Evolutionary conservation across 2,113 vertebrate genomes (phyloP), one percentile per base, ranked within the genome.

Genomic region (Megaceryle maxima): DNA sequence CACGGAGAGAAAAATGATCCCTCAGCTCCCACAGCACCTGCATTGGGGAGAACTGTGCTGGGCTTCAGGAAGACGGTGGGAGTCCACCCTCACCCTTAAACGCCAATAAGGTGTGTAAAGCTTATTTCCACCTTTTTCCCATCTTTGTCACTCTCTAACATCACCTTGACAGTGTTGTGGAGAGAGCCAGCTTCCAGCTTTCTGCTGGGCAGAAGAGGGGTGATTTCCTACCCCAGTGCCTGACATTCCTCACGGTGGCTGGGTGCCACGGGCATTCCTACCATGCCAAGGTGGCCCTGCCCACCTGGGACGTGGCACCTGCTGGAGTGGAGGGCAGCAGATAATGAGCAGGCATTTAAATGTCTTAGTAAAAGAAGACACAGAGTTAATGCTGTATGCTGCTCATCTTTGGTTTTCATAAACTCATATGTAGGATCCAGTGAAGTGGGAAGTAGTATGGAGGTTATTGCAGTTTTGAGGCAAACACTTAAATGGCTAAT

Each of bases 401-500:
- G 81, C 87, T 76, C 76, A 8, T 57, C 86, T 78, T 79, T 6
- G 2, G 6, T 83, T 95, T 91, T 84, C 88, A 66, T 87, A 66
- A 84, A 84, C 66, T 82, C 74, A 21, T n/a, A 6, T 41, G 25
- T 26, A 35, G 56, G 46, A 91, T 80, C 43, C 75, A 48, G 35
- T 63, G 87, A 66, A 85, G 76, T 1, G 19, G 72, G 83, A 84
- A 82, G 67, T 13, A 78, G 88, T 56, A 91, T 91, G 88, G 92
- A 83, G 70, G 86, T 91, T 95, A 94, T 82, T 10, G 1, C 56
- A 60, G 4, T 89, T 94, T 94, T 92, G 88, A 77, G 0, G 14
- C 63, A 55, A 93, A 93, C 76, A 82, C 69, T 95, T 92, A 57
- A 85, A 70, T 94, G 72, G 81, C 67, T 95, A 44, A 92, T 93